Conservation (phyloP, 2,888 invertebrate genomes). For the Melanophora roralis region DNA sequence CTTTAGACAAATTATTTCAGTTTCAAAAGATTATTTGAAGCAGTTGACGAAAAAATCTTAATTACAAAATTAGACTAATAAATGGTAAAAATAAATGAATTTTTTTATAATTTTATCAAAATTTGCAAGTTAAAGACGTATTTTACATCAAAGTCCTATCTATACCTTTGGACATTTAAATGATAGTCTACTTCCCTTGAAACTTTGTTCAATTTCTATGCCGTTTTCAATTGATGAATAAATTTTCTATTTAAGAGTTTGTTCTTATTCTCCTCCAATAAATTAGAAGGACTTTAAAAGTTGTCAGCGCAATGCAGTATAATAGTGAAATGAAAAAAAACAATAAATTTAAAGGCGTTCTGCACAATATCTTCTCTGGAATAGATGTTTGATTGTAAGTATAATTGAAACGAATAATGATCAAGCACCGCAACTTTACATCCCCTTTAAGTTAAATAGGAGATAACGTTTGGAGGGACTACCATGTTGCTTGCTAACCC, state of each 20-base stretch:
- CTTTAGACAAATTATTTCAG: too few relatives aligned
- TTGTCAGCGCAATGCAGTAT: constrained; percentile 58
- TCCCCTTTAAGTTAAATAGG: constrained; percentile 13
- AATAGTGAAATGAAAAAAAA: constrained; percentile 12
- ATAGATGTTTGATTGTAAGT: constrained; percentile 19
- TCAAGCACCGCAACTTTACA: constrained; percentile 8
- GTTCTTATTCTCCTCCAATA: not conserved
- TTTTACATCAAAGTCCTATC: too few relatives aligned
- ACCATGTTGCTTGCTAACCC: not conserved
- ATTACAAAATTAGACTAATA: too few relatives aligned
- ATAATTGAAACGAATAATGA: constrained; percentile 24
- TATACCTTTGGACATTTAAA: too few relatives aligned
- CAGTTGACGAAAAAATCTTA: too few relatives aligned
- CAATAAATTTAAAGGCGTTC: constrained; percentile 27
- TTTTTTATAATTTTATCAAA: too few relatives aligned
- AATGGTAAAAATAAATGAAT: too few relatives aligned
- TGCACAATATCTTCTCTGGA: not conserved
- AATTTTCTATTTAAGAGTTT: constrained; percentile 52
- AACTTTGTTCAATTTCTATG: constrained; percentile 44
- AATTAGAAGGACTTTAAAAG: constrained; percentile 21
- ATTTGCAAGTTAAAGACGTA: too few relatives aligned
- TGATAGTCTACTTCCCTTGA: constrained; percentile 1
- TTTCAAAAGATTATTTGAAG: too few relatives aligned
- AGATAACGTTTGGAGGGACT: constrained; percentile 4
- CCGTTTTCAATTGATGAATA: constrained; percentile 48